A percentile compares a stretch with the other conserved stretches of the same genome.
Conservation (phyloP, 2,888 invertebrate species). For the Pocota personata region DNA sequence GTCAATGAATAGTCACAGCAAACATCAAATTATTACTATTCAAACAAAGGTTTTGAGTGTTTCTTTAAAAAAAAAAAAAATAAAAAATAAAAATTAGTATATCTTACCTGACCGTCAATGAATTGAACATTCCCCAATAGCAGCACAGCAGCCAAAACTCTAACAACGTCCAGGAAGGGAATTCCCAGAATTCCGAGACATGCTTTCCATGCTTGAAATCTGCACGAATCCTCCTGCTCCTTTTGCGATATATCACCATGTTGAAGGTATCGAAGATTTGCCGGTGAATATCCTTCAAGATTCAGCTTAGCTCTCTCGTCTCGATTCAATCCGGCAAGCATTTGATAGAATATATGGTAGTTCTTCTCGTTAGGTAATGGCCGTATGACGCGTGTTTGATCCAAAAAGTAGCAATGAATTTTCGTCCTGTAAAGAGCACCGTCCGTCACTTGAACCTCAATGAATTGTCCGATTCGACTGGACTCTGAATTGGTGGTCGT, state of each 20-base stretch:
- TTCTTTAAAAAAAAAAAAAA: neutral
- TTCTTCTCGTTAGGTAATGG: constrained; percentile 95
- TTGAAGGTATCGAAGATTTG: constrained; percentile 92
- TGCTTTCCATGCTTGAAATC: constrained; percentile 96
- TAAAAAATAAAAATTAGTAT: neutral
- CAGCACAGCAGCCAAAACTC: constrained; percentile 94
- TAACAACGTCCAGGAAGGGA: constrained; percentile 95
- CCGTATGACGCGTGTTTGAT: constrained; percentile 95
- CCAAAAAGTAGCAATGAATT: constrained; percentile 97
- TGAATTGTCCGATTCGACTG: constrained; percentile 97
- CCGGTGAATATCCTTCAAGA: constrained; percentile 92
- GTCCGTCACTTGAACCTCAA: constrained; percentile 97
- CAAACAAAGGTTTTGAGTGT: too few relatives aligned
- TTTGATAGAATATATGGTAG: constrained; percentile 98
- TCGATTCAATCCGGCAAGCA: constrained; percentile 93
- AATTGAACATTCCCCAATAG: constrained; percentile 96
- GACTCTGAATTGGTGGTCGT: constrained; percentile 95
- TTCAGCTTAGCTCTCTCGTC: constrained; percentile 95
- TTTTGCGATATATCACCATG: constrained; percentile 89
- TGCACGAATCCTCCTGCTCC: constrained; percentile 88
- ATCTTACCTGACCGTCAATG: constrained; percentile 87
- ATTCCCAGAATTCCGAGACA: constrained; percentile 95
- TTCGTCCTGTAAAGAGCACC: constrained; percentile 97
- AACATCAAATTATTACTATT: too few relatives aligned
- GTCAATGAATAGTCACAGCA: too few relatives aligned